Evolutionary conservation across 2,113 vertebrate genomes (phyloP).

Genomic region (Acanthisitta chloris): DNA sequence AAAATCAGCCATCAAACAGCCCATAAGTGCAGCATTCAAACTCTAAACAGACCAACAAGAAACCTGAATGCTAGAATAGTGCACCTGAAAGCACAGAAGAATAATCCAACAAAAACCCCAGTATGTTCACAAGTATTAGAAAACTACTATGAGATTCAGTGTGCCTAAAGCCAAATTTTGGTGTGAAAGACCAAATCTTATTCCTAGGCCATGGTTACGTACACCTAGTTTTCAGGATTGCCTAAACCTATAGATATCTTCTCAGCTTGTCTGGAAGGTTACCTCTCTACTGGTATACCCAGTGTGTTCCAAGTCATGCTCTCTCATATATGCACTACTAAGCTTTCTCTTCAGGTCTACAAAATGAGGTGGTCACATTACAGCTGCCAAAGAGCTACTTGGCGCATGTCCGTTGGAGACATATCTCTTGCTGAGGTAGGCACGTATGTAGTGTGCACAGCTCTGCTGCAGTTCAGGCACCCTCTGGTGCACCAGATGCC

Average conservation of each 20-base stretch:
- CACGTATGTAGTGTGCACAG: fast-evolving
- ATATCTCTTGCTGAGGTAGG: fast-evolving
- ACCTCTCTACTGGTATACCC: neutral
- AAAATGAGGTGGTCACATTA: neutral
- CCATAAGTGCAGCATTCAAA: neutral
- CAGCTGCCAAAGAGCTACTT: neutral
- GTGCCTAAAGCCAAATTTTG: neutral
- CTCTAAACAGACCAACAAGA: neutral
- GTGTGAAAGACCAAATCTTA: neutral
- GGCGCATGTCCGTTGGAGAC: neutral
- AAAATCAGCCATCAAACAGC: neutral
- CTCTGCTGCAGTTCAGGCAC: neutral
- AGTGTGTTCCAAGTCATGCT: neutral
- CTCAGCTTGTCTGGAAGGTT: neutral
- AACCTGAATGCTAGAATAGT: neutral
- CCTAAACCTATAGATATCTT: neutral
- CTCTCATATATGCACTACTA: neutral
- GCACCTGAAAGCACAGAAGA: neutral
- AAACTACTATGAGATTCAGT: neutral
- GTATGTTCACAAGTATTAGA: neutral
- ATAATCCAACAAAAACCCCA: neutral
- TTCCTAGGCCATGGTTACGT: neutral
- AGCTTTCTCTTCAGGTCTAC: neutral
- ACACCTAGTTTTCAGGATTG: neutral
- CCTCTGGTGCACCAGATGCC: neutral